Base-by-base conservation (phyloP, 2,113 vertebrate species). In the Equus przewalskii region DNA sequence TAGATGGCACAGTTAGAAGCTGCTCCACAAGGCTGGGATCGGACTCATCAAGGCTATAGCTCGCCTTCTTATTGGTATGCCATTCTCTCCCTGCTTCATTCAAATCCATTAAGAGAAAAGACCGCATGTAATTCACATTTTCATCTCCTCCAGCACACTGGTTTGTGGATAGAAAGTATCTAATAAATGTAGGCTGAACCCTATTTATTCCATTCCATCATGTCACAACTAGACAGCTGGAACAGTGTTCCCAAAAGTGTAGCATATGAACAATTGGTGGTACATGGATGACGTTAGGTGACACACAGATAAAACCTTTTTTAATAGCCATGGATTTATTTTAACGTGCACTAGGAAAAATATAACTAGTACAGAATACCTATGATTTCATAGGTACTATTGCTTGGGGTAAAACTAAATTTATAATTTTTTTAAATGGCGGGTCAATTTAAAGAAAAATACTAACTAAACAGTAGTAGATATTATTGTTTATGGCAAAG, bases 31-130 rank as follows among this genome's bases (percentile, higher is more conserved):
- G 5, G 22, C 58, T 83, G 51, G 44, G 30, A 65, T 4, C 58
- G 49, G 69, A 21, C 10, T 64, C 80, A 62, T 24, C 30, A 3
- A 82, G 65, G 3, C 54, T 36, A 30, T 11, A 33, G 12, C 56
- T 94, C 76, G 70, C 46, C 28, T 56, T 90, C 70, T 62, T 19
- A 81, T 16, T 28, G 54, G 15, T 54, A 19, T 15, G 10, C 44
- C 54, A n/a, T 51, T 60, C 78, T 54, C 88, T 15, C 13, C 19
- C 93, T 30, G 54, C 36, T 89, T 86, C 14, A 21, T 79, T 51
- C 60, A 89, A 96, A 97, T 78, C 12, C 30, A 26, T 76, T 54
- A 75, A 85, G 12, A 89, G 33, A 51, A 91, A 78, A 64, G 70
- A 46, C 15, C 24, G 9, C 64, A 41, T 60, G 5, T 9, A n/a